phyloP scores from a whole-genome alignment of 2,888 invertebrate genomes.

The Ectemnius continuus region DNA sequence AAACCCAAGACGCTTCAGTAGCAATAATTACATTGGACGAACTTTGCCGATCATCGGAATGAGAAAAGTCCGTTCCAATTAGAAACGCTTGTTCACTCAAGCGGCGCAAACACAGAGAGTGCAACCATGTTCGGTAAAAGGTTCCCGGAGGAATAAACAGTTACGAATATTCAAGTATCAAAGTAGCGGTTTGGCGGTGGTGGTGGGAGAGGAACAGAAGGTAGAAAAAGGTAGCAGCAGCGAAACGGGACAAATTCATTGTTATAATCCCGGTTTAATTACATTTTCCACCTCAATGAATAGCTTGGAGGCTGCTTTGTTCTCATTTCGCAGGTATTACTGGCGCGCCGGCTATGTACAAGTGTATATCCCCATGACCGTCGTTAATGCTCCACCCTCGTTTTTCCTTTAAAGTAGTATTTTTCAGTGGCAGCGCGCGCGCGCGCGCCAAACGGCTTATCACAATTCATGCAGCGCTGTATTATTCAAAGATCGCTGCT shows the following conservation, averaged over 20 bases:
- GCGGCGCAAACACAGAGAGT: too few species aligned
- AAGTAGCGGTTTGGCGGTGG: too few species aligned
- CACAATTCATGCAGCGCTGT: constrained; percentile 49
- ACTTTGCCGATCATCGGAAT: too few species aligned
- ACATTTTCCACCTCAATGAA: constrained; percentile 56
- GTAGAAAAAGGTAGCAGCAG: constrained; percentile 6
- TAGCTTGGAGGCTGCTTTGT: constrained; percentile 53
- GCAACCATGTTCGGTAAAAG: too few species aligned
- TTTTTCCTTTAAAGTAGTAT: constrained; percentile 43
- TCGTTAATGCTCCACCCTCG: constrained; percentile 47
- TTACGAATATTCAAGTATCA: too few species aligned
- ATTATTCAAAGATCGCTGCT: constrained; percentile 35
- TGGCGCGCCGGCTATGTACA: constrained; percentile 20
- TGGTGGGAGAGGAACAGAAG: too few species aligned
- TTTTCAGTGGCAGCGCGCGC: constrained; percentile 52
- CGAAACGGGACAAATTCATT: constrained; percentile 52
- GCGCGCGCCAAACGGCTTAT: constrained; percentile 41
- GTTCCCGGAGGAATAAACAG: too few species aligned
- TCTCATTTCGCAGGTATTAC: constrained; percentile 52
- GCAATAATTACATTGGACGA: too few species aligned
- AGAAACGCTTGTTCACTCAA: too few species aligned
- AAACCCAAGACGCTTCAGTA: too few species aligned
- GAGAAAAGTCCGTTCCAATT: too few species aligned
- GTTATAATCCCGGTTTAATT: constrained; percentile 61
- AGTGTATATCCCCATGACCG: constrained; percentile 24